Conservation (phyloP, 1,140 invertebrate genomes). For the Hyposmocoma kahamanoa region DNA sequence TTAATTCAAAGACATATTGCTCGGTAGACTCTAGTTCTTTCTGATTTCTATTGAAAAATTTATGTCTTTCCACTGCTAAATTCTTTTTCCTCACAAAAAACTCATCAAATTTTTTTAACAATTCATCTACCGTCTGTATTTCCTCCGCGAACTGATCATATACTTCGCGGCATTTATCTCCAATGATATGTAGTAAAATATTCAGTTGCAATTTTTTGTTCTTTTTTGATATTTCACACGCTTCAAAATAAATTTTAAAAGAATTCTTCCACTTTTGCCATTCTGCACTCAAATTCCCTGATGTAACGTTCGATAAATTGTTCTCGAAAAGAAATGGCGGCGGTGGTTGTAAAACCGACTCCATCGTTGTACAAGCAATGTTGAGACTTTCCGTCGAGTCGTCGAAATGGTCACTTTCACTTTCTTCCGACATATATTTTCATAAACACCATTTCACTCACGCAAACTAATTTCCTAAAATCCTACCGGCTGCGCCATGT, state of each 20-base stretch:
- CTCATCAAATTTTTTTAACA: conserved; percentile 14
- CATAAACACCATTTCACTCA: neutral
- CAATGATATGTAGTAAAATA: conserved; percentile 10
- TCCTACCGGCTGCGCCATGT: conserved; percentile 8
- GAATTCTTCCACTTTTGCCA: conserved; percentile 19
- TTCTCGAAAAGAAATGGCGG: conserved; percentile 4
- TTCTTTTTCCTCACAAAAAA: conserved; percentile 23
- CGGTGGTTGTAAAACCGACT: conserved; percentile 8
- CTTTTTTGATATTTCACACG: conserved; percentile 15
- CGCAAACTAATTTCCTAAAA: neutral
- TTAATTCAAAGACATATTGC: conserved; percentile 17
- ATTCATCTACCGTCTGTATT: conserved; percentile 1
- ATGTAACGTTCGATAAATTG: conserved; percentile 13
- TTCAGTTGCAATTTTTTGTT: conserved; percentile 11
- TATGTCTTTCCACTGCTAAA: conserved; percentile 20
- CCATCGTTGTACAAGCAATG: neutral
- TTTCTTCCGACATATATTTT: neutral
- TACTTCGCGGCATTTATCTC: conserved; percentile 16
- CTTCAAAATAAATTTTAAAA: conserved; percentile 19
- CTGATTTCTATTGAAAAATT: conserved; percentile 22
- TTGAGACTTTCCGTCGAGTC: neutral
- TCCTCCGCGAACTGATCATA: conserved; percentile 19
- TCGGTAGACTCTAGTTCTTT: conserved; percentile 15
- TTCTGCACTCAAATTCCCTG: conserved; percentile 9
- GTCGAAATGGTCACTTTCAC: neutral